phyloP scores from a whole-genome alignment of 2,888 invertebrate species.

The Rhagium mordax region DNA sequence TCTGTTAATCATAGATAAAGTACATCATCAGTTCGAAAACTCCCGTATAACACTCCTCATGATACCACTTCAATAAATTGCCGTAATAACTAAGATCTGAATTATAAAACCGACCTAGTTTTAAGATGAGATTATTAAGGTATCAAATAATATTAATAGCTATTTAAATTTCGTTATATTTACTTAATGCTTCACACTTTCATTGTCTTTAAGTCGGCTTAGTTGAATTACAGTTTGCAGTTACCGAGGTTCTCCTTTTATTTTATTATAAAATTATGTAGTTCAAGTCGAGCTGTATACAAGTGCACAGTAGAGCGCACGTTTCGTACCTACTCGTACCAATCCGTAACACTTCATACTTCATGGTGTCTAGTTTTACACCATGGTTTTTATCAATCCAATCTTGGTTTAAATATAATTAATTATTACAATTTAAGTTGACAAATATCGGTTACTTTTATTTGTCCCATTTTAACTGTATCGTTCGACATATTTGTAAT shows the following conservation, averaged over 20 bases:
- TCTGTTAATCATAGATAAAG: no score
- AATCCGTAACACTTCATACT: constrained; percentile 60
- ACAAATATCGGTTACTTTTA: neutral
- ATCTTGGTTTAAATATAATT: constrained; percentile 9
- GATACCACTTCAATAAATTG: neutral
- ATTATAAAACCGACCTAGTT: neutral
- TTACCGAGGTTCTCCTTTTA: constrained; percentile 30
- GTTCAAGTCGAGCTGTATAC: constrained; percentile 31
- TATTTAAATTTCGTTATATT: constrained; percentile 9
- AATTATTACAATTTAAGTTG: neutral
- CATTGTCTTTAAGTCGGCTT: constrained; percentile 50
- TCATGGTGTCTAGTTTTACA: constrained; percentile 56
- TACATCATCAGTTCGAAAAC: no score
- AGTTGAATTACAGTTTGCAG: constrained; percentile 26
- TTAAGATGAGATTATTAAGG: neutral
- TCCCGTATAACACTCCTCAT: neutral
- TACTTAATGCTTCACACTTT: constrained; percentile 53
- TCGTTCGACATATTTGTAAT: neutral
- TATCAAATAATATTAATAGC: neutral
- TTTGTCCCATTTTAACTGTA: neutral
- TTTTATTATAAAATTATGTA: constrained; percentile 35
- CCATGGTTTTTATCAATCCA: constrained; percentile 34
- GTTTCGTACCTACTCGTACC: constrained; percentile 55
- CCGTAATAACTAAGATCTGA: neutral
- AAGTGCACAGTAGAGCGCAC: constrained; percentile 35